Evolutionary conservation across 2,888 invertebrate genomes (phyloP).

Genomic region (Bimastos eiseni): DNA sequence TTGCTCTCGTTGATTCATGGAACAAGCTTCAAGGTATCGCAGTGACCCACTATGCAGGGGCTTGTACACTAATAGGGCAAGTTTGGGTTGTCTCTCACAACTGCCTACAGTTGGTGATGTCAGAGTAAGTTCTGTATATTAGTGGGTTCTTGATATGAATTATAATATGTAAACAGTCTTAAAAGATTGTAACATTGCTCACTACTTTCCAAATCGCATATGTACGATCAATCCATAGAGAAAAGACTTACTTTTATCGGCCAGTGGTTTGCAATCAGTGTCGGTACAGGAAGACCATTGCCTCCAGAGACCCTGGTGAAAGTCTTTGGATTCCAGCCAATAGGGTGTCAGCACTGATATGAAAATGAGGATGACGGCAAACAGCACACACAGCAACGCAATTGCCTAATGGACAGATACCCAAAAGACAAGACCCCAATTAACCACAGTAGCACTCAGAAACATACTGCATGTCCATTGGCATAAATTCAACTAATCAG

Average conservation of each 20-base stretch:
- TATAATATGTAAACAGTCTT: no score
- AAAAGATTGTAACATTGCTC: no score
- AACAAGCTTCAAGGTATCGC: no score
- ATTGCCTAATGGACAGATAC: neutral
- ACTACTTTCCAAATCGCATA: neutral
- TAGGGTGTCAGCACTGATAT: neutral
- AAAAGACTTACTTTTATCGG: neutral
- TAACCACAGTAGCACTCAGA: neutral
- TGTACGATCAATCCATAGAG: neutral
- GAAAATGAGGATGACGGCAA: constrained; percentile 1
- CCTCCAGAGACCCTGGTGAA: neutral
- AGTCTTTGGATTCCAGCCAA: neutral
- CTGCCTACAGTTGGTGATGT: neutral
- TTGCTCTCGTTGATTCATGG: no score
- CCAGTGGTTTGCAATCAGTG: neutral
- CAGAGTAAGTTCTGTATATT: no score
- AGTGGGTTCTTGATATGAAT: no score
- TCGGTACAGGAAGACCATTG: neutral
- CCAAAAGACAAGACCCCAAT: neutral
- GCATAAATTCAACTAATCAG: neutral
- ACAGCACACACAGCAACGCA: neutral
- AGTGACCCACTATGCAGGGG: no score
- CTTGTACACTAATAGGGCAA: no score
- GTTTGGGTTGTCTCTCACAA: no score
- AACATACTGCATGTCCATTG: neutral